Conservation (phyloP, 30 jellyfish, hydroid and myxozoan species). For the Aurelia sp. region DNA sequence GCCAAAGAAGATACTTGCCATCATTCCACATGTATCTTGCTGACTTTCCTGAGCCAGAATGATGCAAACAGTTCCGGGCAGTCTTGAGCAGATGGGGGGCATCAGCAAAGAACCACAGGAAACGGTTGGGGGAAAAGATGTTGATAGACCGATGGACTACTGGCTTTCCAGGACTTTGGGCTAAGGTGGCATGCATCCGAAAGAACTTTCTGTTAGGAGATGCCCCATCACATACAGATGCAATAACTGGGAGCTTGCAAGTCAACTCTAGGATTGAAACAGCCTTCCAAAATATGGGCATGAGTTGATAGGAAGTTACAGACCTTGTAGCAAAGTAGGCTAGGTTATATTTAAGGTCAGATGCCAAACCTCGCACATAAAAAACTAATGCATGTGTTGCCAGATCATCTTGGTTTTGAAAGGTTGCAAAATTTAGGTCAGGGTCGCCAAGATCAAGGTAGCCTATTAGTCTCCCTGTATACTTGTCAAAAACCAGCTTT, state of each 20-base stretch:
- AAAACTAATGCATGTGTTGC: constrained; percentile 69
- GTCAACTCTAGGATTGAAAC: constrained; percentile 27
- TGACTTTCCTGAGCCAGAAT: constrained; percentile 17
- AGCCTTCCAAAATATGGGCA: constrained; percentile 69
- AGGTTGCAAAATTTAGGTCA: constrained; percentile 29
- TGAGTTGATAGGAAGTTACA: constrained; percentile 51
- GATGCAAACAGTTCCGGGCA: constrained; percentile 29
- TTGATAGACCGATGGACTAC: constrained; percentile 44
- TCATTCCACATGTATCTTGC: constrained; percentile 21
- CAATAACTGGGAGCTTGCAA: constrained; percentile 46
- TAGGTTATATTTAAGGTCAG: constrained; percentile 19
- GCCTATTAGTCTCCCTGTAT: constrained; percentile 66
- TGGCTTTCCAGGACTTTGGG: constrained; percentile 29
- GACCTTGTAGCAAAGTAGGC: constrained; percentile 57
- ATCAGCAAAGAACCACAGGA: constrained; percentile 55
- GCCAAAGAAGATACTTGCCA: constrained; percentile 3
- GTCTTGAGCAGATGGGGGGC: constrained; percentile 64
- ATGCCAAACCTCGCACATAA: constrained; percentile 35
- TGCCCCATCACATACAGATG: constrained; percentile 75
- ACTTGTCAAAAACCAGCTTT: constrained; percentile 75
- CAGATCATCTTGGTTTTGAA: constrained; percentile 18
- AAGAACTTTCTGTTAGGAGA: constrained; percentile 57
- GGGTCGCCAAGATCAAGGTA: constrained; percentile 56
- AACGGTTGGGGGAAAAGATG: constrained; percentile 32
- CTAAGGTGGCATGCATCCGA: constrained; percentile 41